phyloP scores from a whole-genome alignment of 2,888 invertebrate species.

The Chrysopilus asiliformis region DNA sequence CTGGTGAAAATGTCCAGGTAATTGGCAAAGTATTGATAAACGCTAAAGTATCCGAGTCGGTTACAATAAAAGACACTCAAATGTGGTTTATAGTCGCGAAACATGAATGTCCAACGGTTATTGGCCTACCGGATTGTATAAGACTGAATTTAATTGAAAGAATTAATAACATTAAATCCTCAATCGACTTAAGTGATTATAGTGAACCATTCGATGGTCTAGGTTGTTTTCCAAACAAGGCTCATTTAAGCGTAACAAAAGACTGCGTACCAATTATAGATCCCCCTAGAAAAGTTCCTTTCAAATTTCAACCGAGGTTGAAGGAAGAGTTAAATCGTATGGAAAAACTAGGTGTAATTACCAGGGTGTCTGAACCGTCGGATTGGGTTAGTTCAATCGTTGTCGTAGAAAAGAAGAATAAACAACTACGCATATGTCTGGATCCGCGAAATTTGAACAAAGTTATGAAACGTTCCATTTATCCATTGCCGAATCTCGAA shows the following conservation, averaged over 20 bases:
- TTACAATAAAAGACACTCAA: too few species aligned
- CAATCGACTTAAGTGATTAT: constrained; percentile 3
- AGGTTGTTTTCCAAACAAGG: constrained; percentile 4
- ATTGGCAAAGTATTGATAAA: too few species aligned
- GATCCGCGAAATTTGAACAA: constrained; percentile 19
- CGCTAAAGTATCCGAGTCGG: too few species aligned
- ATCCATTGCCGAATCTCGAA: constrained; percentile 17
- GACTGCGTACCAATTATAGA: constrained; percentile 1
- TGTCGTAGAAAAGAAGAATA: constrained; percentile 19
- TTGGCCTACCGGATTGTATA: too few species aligned
- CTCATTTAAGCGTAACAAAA: constrained; percentile 4
- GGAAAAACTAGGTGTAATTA: constrained; percentile 3
- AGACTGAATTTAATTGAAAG: too few species aligned
- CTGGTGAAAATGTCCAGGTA: too few species aligned
- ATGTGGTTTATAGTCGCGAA: too few species aligned
- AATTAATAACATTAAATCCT: too few species aligned
- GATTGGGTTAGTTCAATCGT: constrained; percentile 14
- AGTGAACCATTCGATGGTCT: constrained; percentile 2
- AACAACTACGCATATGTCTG: constrained; percentile 18
- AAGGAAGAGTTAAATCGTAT: constrained; percentile 2
- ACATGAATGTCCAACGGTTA: too few species aligned
- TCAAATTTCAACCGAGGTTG: constrained; percentile 1
- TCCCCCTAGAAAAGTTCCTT: constrained; percentile 2
- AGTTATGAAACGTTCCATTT: constrained; percentile 15
- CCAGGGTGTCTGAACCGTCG: constrained; percentile 11